Evolutionary conservation across 2,888 invertebrate genomes (phyloP).

Genomic region (Adineta ricciae): DNA sequence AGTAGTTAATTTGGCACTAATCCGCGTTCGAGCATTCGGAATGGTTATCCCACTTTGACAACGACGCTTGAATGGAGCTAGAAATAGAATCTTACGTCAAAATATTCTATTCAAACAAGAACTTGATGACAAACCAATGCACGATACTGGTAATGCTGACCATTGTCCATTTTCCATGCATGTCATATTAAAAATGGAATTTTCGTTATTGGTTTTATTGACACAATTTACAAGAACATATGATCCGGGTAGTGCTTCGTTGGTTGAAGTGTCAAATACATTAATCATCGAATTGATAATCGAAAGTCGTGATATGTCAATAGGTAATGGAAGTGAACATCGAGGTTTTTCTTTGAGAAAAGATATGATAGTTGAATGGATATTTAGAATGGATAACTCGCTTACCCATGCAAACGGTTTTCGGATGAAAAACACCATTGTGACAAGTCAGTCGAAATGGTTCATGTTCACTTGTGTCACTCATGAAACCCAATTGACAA

Average conservation of each 20-base stretch:
- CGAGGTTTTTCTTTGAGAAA: background rate
- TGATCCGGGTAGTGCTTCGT: conserved; percentile 6
- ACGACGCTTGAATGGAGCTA: background rate
- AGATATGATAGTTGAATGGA: background rate
- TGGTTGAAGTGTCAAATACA: background rate
- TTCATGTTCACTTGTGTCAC: background rate
- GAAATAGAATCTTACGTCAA: background rate
- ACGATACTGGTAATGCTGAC: background rate
- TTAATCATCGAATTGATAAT: background rate
- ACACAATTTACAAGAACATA: background rate
- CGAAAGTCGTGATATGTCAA: background rate
- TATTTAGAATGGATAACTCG: background rate
- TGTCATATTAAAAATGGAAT: background rate
- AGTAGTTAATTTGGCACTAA: background rate
- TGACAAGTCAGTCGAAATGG: background rate
- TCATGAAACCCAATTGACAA: background rate
- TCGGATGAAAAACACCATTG: background rate
- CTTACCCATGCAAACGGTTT: background rate
- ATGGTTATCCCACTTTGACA: background rate
- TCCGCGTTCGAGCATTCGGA: background rate
- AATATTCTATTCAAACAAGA: background rate
- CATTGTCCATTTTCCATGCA: background rate
- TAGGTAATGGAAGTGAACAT: background rate
- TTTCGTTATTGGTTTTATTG: background rate
- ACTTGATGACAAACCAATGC: background rate